Evolutionary conservation across 1,140 invertebrate species (phyloP).

Genomic region (Idris sp.): DNA sequence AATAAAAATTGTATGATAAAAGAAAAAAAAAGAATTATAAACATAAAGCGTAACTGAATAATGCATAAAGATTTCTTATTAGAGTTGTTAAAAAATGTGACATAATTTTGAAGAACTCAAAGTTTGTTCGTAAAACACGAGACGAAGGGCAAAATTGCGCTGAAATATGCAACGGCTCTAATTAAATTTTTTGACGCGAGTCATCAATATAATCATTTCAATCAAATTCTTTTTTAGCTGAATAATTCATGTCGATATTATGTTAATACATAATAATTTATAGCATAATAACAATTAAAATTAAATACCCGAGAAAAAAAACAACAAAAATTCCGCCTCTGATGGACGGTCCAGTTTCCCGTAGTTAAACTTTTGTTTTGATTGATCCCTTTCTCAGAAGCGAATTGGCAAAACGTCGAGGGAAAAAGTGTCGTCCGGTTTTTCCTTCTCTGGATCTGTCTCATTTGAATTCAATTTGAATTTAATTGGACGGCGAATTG

Average conservation of each 20-base stretch:
- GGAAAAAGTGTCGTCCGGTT: constrained; percentile 35
- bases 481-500: constrained; percentile 55
- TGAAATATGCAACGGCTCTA: constrained; percentile 50
- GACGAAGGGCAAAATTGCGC: constrained; percentile 3
- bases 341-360: too few species aligned
- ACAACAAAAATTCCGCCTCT: too few species aligned
- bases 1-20: too few species aligned
- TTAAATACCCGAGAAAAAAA: too few species aligned
- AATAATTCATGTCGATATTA: constrained; percentile 62
- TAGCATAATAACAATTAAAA: too few species aligned
- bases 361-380: background rate
- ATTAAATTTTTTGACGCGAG: constrained; percentile 50
- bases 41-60: too few species aligned
- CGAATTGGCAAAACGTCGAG: constrained; percentile 9
- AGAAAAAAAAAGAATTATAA: too few species aligned
- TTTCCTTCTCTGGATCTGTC: constrained; percentile 23
- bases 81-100: too few species aligned
- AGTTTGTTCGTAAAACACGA: constrained; percentile 18
- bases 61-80: too few species aligned
- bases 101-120: constrained; percentile 8
- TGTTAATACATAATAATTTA: constrained; percentile 60
- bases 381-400: constrained; percentile 10
- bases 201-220: constrained; percentile 45
- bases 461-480: constrained; percentile 54
- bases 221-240: constrained; percentile 15